Evolutionary conservation across 2,888 invertebrate species (phyloP).

Genomic region (Drosophila mercatorum): DNA sequence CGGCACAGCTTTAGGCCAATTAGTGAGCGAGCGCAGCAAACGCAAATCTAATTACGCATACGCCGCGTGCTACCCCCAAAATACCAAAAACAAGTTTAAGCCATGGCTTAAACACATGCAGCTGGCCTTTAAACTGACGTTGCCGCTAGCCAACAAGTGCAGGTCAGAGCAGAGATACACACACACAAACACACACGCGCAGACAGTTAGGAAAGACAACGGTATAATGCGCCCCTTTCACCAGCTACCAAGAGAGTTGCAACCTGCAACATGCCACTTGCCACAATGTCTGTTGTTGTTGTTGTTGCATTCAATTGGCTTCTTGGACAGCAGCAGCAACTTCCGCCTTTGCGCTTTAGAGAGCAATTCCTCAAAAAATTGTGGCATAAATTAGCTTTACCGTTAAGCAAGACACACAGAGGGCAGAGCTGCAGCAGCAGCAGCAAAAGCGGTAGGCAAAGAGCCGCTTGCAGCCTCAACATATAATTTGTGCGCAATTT

Average conservation of each 20-base stretch:
- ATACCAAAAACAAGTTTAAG: conserved; percentile 36
- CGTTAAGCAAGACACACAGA: conserved; percentile 50
- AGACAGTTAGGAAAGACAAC: conserved; percentile 28
- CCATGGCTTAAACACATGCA: conserved; percentile 36
- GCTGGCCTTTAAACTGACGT: conserved; percentile 45
- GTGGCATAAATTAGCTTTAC: conserved; percentile 73
- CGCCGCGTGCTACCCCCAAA: conserved; percentile 44
- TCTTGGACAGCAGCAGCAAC: conserved; percentile 60
- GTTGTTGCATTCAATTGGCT: conserved; percentile 77
- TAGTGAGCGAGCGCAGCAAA: conserved; percentile 43
- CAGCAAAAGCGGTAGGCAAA: background rate
- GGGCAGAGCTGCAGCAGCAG: background rate
- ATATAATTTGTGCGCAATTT: conserved; percentile 68
- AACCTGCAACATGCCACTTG: conserved; percentile 49
- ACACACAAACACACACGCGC: background rate
- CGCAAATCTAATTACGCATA: conserved; percentile 72
- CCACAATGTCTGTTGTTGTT: conserved; percentile 42
- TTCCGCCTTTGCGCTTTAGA: conserved; percentile 71
- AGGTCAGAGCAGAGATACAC: conserved; percentile 14
- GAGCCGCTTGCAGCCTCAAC: conserved; percentile 18
- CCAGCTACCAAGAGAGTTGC: conserved; percentile 44
- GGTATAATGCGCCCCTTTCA: conserved; percentile 49
- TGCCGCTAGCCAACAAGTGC: conserved; percentile 23
- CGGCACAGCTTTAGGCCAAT: conserved; percentile 56
- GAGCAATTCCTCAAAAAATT: conserved; percentile 60